A percentile compares a stretch with the other conserved stretches of the same genome.
These are phyloP conservation scores for Coregonus clupeaformis DNA, from an alignment of 2,113 vertebrate species.

Conservation along the genomic window DNA sequence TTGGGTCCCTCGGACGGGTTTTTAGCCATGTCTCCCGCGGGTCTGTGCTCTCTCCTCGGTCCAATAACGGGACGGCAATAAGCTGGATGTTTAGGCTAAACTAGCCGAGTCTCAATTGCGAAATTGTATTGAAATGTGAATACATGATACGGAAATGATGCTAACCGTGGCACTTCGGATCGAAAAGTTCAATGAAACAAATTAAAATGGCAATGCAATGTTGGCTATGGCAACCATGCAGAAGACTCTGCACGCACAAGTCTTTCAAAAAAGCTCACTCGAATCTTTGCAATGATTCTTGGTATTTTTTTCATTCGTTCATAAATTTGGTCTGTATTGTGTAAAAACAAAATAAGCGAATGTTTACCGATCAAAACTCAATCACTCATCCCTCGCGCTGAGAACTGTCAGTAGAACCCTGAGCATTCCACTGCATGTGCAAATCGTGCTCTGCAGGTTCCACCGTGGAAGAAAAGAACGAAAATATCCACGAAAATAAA, in stretches of 20 bases:
- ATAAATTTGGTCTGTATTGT: neutral
- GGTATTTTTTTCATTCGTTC: neutral
- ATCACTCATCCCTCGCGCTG: neutral
- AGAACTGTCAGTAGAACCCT: neutral
- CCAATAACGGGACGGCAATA: constrained; percentile 6
- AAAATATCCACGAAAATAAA: neutral
- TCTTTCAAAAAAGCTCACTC: neutral
- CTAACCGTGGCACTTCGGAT: neutral
- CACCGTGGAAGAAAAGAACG: neutral
- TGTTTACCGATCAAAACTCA: neutral
- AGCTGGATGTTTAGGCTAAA: constrained; percentile 10
- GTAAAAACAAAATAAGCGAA: neutral
- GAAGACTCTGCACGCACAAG: constrained; percentile 18
- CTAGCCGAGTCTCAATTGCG: constrained; percentile 46
- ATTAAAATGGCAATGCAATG: constrained; percentile 19
- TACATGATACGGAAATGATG: constrained; percentile 37
- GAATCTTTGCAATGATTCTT: neutral
- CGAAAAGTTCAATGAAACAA: neutral
- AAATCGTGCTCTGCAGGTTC: neutral
- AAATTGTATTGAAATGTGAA: constrained; percentile 41
- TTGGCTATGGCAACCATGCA: constrained; percentile 21
- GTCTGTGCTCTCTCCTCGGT: neutral
- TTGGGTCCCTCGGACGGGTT: constrained; percentile 76
- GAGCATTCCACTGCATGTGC: neutral
- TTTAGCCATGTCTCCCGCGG: constrained; percentile 81